phyloP scores from a whole-genome alignment of 2,113 vertebrate genomes.

The Nycticebus coucang region DNA sequence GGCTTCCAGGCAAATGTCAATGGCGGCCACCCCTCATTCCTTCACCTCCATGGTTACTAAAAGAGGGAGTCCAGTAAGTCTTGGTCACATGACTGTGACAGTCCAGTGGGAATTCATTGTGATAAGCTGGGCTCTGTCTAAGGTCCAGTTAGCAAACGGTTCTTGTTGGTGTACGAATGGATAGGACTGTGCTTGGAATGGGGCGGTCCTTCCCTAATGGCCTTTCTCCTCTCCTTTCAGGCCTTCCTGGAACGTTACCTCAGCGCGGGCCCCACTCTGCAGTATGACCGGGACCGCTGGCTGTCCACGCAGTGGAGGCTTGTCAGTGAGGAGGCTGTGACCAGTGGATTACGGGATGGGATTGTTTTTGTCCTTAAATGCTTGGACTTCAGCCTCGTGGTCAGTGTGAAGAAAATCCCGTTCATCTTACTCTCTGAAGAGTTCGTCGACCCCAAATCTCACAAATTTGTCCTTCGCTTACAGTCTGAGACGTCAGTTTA shows the following conservation, averaged over 20 bases:
- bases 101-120: background rate
- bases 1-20: fast-evolving
- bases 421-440: constrained; percentile 88
- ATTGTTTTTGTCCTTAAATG: constrained; percentile 87
- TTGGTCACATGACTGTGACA: background rate
- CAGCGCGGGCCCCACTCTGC: constrained; percentile 85
- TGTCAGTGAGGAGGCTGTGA: constrained; percentile 88
- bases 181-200: background rate
- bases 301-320: constrained; percentile 88
- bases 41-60: background rate
- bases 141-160: background rate
- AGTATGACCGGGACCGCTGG: constrained; percentile 87
- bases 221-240: constrained; percentile 71
- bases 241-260: constrained; percentile 90
- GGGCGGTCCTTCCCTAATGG: background rate
- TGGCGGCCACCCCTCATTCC: background rate
- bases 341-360: constrained; percentile 84
- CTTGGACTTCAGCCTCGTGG: constrained; percentile 89
- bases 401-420: constrained; percentile 90
- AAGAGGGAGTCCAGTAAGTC: no score
- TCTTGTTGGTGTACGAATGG: fast-evolving
- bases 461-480: constrained; percentile 88
- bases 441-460: constrained; percentile 89
- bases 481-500: constrained; percentile 89
- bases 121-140: background rate